Evolutionary conservation across 2,113 vertebrate species (phyloP).

Genomic region (Phylloscopus whistleri): DNA sequence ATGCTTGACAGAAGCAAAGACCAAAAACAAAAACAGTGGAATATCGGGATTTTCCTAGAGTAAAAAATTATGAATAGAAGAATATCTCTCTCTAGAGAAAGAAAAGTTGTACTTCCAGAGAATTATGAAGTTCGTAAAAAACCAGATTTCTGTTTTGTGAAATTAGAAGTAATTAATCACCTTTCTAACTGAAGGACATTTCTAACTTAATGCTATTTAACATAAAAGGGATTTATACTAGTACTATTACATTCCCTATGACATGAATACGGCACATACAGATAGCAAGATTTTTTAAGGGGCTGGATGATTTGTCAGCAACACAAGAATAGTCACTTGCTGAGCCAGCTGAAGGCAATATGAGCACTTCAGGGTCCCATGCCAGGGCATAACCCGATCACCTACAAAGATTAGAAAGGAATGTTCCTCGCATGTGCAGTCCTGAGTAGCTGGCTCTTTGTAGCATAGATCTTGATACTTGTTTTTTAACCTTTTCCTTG

Average conservation of each 20-base stretch:
- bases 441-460: not conserved
- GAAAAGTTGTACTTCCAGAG: not conserved
- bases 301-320: not conserved
- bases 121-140: not conserved
- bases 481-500: not conserved
- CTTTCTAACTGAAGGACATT: not conserved
- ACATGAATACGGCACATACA: not conserved
- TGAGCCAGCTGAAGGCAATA: constrained; percentile 27
- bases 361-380: not conserved
- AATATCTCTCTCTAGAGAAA: not conserved
- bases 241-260: not conserved
- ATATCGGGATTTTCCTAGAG: not conserved
- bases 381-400: constrained; percentile 38
- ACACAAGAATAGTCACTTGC: not conserved
- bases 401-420: constrained; percentile 44
- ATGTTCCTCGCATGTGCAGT: not conserved
- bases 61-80: not conserved
- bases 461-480: not conserved
- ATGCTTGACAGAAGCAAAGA: not conserved
- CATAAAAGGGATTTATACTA: not conserved
- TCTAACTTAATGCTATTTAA: not conserved
- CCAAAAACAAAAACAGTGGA: not conserved
- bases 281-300: not conserved
- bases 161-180: not conserved
- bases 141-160: not conserved